A percentile compares a stretch with the other conserved stretches of the same genome.
Conservation (phyloP, 1,140 invertebrate genomes). For the Grapholita molesta region DNA sequence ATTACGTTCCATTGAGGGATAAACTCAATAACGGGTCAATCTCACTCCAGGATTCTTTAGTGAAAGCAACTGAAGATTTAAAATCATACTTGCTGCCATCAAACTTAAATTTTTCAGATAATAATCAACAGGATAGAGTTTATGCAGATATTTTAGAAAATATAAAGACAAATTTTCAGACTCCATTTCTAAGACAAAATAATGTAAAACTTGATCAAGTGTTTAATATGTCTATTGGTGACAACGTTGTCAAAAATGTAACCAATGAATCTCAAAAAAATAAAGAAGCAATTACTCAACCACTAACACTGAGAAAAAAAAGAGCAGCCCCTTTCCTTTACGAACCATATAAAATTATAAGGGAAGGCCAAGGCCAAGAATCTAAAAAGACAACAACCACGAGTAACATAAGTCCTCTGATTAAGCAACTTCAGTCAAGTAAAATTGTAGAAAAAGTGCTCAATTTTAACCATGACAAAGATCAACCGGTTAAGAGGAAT, state of each 20-base stretch:
- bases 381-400: slow-evolving; percentile 63
- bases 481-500: slow-evolving; percentile 49
- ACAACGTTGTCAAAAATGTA: slow-evolving; percentile 21
- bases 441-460: slow-evolving; percentile 56
- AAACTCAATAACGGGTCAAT: slow-evolving; percentile 31
- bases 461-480: slow-evolving; percentile 44
- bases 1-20: slow-evolving; percentile 36
- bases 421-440: slow-evolving; percentile 65
- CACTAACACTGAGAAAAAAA: slow-evolving; percentile 42
- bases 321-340: slow-evolving; percentile 65
- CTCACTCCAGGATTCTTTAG: slow-evolving; percentile 20
- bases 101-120: slow-evolving; percentile 18
- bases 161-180: slow-evolving; percentile 31
- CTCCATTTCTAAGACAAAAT: not conserved
- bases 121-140: slow-evolving; percentile 29
- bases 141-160: slow-evolving; percentile 45
- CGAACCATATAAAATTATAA: slow-evolving; percentile 73
- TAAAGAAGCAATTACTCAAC: slow-evolving; percentile 37
- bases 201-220: not conserved
- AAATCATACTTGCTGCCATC: slow-evolving; percentile 4
- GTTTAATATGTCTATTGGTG: not conserved
- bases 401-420: slow-evolving; percentile 66
- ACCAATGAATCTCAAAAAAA: slow-evolving; percentile 36
- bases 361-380: slow-evolving; percentile 57
- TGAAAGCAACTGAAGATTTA: slow-evolving; percentile 18